Evolutionary conservation across 1,140 invertebrate species (phyloP).

Genomic region (Habropoda laboriosa): DNA sequence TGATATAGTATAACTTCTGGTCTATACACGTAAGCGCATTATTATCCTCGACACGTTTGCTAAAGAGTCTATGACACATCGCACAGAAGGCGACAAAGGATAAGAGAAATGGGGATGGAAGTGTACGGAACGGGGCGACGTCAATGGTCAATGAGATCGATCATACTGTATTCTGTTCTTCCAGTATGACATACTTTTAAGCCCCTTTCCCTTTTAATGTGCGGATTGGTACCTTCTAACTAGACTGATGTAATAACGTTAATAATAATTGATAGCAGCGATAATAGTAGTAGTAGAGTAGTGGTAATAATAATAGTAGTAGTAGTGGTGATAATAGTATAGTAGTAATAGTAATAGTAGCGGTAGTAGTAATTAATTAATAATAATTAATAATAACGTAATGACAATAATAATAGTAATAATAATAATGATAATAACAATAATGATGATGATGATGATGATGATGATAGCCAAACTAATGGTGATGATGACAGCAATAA

Average conservation of each 20-base stretch:
- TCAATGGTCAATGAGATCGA: slow-evolving; percentile 80
- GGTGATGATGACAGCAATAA: slow-evolving; percentile 39
- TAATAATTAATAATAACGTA: slow-evolving; percentile 63
- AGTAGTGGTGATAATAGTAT: slow-evolving; percentile 70
- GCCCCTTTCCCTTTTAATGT: slow-evolving; percentile 59
- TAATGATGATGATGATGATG: slow-evolving; percentile 45
- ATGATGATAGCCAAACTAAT: slow-evolving; percentile 37
- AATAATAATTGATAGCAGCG: slow-evolving; percentile 75
- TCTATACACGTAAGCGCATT: slow-evolving; percentile 80
- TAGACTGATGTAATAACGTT: slow-evolving; percentile 72
- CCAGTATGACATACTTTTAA: slow-evolving; percentile 68
- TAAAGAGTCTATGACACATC: slow-evolving; percentile 73
- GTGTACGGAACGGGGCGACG: slow-evolving; percentile 70
- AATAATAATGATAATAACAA: slow-evolving; percentile 60
- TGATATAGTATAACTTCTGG: slow-evolving; percentile 72
- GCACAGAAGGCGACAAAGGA: slow-evolving; percentile 47
- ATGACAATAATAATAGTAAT: slow-evolving; percentile 63
- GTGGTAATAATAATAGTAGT: slow-evolving; percentile 72
- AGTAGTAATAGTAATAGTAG: slow-evolving; percentile 64
- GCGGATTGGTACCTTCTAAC: slow-evolving; percentile 73
- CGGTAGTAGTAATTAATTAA: slow-evolving; percentile 62
- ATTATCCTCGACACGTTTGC: slow-evolving; percentile 76
- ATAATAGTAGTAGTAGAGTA: slow-evolving; percentile 72
- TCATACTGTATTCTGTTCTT: slow-evolving; percentile 68
- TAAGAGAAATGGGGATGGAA: slow-evolving; percentile 69